Evolutionary conservation across 1,140 invertebrate species (phyloP), one percentile per base, ranked within the genome.

Genomic region (Rhopalosiphum padi): DNA sequence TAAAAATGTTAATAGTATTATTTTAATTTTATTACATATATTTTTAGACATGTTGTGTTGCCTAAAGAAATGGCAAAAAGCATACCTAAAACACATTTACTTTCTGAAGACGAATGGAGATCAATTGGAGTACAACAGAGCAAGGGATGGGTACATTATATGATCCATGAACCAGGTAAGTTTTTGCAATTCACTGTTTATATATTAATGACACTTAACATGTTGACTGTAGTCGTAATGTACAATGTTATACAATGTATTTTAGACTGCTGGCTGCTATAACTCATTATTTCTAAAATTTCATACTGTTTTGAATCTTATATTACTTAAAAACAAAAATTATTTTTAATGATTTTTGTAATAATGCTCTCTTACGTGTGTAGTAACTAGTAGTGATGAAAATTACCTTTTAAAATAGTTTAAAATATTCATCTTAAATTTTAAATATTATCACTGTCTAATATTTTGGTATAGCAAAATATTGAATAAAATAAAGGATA

Each of bases 91-190:
- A 98, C 97, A 94, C 98, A 98, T 95, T 95, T 99, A 86, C 98
- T 99, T 97, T 96, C 97, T 6, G 98, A 99, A 95, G 95, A 96
- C 48, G 98, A 99, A 96, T 99, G 98, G 99, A 96, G 98, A 95
- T 96, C 97, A 94, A 97, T 99, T 94, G 98, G 98, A 23, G 97
- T 99, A 6, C 98, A 99, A 95, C 98, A 99, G 95, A 98, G 98
- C 95, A 97, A 97, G 94, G 98, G 98, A 82, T 99, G 98, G 98
- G 96, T 98, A 18, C 98, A 99, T 96, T 99, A 99, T 94, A 99
- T 99, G 98, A 97, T 97, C 94, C 98, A 99, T 95, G 96, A 97
- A 94, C 98, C 98, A 95, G 98, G 97, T 98, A 6, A 94, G 91
- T 86, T 86, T 46, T 85, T 85, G n/a, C 0, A 9, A 60, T 60